A percentile compares a stretch with the other conserved stretches of the same genome.
Conservation (phyloP, 2,797 vertebrate species). For the Danio choprae region DNA sequence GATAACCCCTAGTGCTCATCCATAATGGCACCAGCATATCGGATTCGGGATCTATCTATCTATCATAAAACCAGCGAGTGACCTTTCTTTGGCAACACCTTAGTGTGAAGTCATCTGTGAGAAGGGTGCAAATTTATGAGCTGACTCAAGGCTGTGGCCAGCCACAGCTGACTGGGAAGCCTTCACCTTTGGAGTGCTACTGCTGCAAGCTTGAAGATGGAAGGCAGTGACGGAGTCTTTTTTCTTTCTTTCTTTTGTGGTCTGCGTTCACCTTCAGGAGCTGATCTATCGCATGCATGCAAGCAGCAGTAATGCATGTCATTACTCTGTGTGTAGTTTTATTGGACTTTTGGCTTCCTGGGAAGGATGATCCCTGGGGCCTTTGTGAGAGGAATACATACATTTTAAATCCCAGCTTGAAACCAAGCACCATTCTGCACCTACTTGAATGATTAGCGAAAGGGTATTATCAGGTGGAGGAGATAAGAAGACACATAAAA, state of each 20-base stretch:
- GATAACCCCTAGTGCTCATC: not conserved
- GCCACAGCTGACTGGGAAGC: constrained; percentile 54
- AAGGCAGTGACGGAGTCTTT: constrained; percentile 14
- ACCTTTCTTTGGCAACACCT: constrained; percentile 66
- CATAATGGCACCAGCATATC: not conserved
- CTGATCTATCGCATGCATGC: constrained; percentile 63
- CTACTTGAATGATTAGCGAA: constrained; percentile 65
- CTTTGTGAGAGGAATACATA: constrained; percentile 59
- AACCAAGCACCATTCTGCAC: constrained; percentile 54
- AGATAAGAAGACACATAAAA: constrained; percentile 50
- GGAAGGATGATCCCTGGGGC: constrained; percentile 58
- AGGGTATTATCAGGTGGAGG: constrained; percentile 54
- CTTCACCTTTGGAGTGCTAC: constrained; percentile 44
- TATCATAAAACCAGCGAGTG: constrained; percentile 45
- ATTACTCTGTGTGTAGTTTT: constrained; percentile 68
- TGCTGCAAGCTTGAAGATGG: constrained; percentile 42
- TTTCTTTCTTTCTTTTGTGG: constrained; percentile 49
- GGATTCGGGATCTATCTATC: constrained; percentile 23
- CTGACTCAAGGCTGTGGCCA: constrained; percentile 59
- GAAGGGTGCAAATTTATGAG: constrained; percentile 69
- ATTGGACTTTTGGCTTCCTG: constrained; percentile 61
- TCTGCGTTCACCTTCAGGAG: constrained; percentile 64
- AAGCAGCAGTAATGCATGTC: constrained; percentile 70
- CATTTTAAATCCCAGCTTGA: constrained; percentile 67
- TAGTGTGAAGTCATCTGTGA: constrained; percentile 54